Evolutionary conservation across 2,113 vertebrate genomes (phyloP), one percentile per base, ranked within the genome.

Genomic region (Chlorocebus sabaeus): DNA sequence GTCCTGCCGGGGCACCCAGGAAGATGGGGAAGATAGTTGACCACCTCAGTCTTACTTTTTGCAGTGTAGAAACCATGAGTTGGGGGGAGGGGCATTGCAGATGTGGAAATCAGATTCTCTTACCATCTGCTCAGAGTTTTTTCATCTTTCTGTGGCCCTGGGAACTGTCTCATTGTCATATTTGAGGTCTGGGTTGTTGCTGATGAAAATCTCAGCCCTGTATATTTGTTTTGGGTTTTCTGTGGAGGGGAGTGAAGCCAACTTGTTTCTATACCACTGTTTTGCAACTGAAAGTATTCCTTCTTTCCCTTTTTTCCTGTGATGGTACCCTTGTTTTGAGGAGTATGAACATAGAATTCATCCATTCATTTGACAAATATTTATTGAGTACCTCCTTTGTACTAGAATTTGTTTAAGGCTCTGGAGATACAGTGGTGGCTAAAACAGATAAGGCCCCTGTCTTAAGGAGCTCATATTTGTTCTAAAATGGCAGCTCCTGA

Each of bases 261-360:
- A 32, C 32, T 68, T 68, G 67, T 32, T 68, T 35, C 67, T 68
- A 18, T 35, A 68, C 67, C 1, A 6, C 32, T 18, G 16, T 68
- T 68, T 68, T 68, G 67, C 16, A 68, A 68, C 67, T 68, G 67
- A 17, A 68, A 68, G 67, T 18, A n/a, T 68, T 68, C 67, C 67
- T 35, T 30, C n/a, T 3, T 94, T 89, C n/a, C n/a, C 30, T 52
- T 45, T 87, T 70, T 59, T 55, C 20, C 48, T n/a, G 23, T 52
- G 61, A 30, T 89, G 52, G n/a, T 72, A 35, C 68, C n/a, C 61
- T 97, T 55, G 67, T 87, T 94, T 97, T 86, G 38, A 93, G 45
- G 45, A 38, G 13, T 89, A 76, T 45, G 18, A 89, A 45, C n/a
- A 50, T 11, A 81, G 59, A 88, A 85, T 57, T 73, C 16, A 78